A percentile compares a stretch with the other conserved stretches of the same genome.
Conservation (phyloP, 2,888 invertebrate species). For the Tolmerus cingulatus region DNA sequence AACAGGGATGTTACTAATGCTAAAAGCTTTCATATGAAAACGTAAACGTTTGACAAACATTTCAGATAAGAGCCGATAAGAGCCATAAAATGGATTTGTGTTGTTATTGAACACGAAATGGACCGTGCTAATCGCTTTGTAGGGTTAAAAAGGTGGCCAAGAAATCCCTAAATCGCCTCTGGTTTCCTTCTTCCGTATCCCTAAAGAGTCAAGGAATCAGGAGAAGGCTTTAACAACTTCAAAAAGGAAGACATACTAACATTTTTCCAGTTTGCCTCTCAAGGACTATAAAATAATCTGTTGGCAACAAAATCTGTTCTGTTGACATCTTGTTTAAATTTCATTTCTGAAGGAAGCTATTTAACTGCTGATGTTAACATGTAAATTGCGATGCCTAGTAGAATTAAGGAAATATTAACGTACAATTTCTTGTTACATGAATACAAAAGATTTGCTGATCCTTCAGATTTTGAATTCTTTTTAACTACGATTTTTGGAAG, state of each 20-base stretch:
- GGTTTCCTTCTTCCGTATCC: not conserved
- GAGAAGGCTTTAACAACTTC: not conserved
- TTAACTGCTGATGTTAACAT: too few relatives aligned
- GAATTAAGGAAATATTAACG: too few relatives aligned
- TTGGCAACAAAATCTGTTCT: not conserved
- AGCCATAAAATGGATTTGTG: not conserved
- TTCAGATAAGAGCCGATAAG: not conserved
- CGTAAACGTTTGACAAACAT: not conserved
- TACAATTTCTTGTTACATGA: too few relatives aligned
- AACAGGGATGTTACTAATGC: not conserved
- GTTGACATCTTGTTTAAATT: too few relatives aligned
- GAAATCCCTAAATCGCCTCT: not conserved
- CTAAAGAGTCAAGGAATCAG: not conserved
- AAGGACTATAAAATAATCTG: not conserved
- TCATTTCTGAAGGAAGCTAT: too few relatives aligned
- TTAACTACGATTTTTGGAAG: too few relatives aligned
- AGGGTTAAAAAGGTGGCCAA: not conserved
- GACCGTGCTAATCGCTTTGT: not conserved
- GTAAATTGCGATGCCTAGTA: too few relatives aligned
- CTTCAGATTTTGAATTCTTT: too few relatives aligned
- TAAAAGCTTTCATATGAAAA: not conserved
- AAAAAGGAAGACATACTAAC: not conserved
- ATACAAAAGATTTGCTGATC: too few relatives aligned
- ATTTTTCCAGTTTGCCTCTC: not conserved
- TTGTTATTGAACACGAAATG: not conserved